These are phyloP conservation scores for Anthopleura xanthogrammica DNA, from an alignment of 92 coral and sea anemone genomes.

Conservation along the genomic window DNA sequence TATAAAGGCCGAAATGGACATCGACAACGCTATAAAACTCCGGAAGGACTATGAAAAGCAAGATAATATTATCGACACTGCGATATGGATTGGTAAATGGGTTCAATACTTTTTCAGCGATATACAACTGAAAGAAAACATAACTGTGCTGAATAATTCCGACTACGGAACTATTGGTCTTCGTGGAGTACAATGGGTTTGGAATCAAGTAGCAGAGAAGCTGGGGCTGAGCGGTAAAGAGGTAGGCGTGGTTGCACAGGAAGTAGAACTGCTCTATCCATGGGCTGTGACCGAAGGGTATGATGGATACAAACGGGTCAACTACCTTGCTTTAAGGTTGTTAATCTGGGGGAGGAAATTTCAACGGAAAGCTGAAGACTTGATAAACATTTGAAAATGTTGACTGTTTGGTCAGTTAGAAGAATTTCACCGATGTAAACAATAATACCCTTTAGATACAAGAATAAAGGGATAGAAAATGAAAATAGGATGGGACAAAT, in stretches of 20 bases:
- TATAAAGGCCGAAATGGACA: not conserved
- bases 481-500: too few species aligned
- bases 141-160: constrained; percentile 15
- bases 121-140: constrained; percentile 17
- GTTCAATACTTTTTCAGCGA: constrained; percentile 32
- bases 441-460: too few species aligned
- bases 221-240: constrained; percentile 36
- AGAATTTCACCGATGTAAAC: too few species aligned
- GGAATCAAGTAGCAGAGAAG: constrained; percentile 41
- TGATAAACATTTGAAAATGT: not conserved
- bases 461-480: too few species aligned
- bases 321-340: constrained; percentile 12
- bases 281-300: constrained; percentile 34
- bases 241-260: constrained; percentile 46
- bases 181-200: constrained; percentile 40
- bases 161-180: constrained; percentile 37
- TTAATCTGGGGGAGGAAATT: not conserved
- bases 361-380: not conserved
- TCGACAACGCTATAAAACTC: not conserved
- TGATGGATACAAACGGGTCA: constrained; percentile 34
- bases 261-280: constrained; percentile 42
- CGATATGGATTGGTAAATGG: too few species aligned
- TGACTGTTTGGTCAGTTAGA: not conserved
- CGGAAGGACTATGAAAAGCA: not conserved
- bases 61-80: not conserved